Evolutionary conservation across 2,888 invertebrate genomes (phyloP).

Genomic region (Noctuana brunneofusca): DNA sequence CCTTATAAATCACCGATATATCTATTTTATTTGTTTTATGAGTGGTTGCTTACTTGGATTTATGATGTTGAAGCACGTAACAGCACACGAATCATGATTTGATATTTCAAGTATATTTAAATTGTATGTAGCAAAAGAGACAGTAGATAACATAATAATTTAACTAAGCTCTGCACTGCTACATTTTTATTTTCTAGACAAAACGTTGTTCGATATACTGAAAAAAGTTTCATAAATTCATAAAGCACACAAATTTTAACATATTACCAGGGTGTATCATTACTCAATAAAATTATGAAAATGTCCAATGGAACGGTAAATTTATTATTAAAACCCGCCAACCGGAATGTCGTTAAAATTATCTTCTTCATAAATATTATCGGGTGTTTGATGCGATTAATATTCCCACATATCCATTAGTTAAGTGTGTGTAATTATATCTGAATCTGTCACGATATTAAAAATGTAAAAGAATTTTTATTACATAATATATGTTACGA

Average conservation of each 20-base stretch:
- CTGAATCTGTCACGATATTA: too few relatives aligned
- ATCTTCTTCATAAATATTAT: constrained; percentile 19
- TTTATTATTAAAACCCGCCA: not conserved
- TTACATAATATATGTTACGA: too few relatives aligned
- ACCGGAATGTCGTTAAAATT: constrained; percentile 26
- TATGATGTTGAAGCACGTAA: not conserved
- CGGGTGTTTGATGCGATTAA: not conserved
- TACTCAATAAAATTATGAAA: constrained; percentile 13
- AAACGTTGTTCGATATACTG: not conserved
- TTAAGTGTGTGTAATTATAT: too few relatives aligned
- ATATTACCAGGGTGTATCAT: not conserved
- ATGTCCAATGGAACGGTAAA: constrained; percentile 2
- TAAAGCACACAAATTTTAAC: not conserved
- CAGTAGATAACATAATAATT: too few relatives aligned
- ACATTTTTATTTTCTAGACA: too few relatives aligned
- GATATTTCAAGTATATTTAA: too few relatives aligned
- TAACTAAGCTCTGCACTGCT: too few relatives aligned
- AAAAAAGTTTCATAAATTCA: not conserved
- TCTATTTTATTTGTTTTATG: constrained; percentile 1
- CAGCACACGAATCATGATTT: too few relatives aligned
- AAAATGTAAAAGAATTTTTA: too few relatives aligned
- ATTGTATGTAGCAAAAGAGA: too few relatives aligned
- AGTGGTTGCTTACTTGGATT: not conserved
- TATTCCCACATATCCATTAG: constrained; percentile 6
- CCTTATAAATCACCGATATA: not conserved